phyloP scores from a whole-genome alignment of 2,113 vertebrate genomes.

The Lutjanus erythropterus region DNA sequence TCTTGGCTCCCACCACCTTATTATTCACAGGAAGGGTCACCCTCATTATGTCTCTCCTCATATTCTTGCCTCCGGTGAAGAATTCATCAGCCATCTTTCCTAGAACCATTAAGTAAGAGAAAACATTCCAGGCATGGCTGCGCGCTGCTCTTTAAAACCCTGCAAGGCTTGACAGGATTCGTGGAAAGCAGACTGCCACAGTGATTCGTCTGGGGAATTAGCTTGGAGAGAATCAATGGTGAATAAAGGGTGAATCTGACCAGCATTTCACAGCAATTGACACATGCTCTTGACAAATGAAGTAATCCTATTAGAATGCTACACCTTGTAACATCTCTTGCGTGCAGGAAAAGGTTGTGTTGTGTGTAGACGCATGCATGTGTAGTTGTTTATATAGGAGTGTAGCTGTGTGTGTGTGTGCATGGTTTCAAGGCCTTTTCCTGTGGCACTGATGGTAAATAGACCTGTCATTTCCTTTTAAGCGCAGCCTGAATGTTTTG shows the following conservation, averaged over 20 bases:
- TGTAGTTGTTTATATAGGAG: conserved; percentile 1
- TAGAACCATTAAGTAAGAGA: conserved; percentile 24
- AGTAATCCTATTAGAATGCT: conserved; percentile 42
- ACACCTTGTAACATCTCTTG: conserved; percentile 3
- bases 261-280: conserved; percentile 40
- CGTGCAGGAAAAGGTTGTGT: conserved; percentile 9
- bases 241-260: conserved; percentile 45
- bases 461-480: conserved; percentile 73
- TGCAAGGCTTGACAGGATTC: conserved; percentile 21
- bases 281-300: conserved; percentile 43
- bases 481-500: conserved; percentile 57
- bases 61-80: background rate
- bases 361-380: background rate
- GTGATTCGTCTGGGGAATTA: conserved; percentile 41
- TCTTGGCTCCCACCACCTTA: background rate
- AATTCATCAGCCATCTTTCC: conserved; percentile 17
- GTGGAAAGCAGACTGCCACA: conserved; percentile 16
- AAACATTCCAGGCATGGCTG: conserved; percentile 17
- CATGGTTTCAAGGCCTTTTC: background rate
- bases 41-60: conserved; percentile 19
- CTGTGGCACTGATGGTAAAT: conserved; percentile 60
- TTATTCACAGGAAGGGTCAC: conserved; percentile 1
- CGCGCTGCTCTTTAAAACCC: conserved; percentile 24
- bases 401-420: background rate
- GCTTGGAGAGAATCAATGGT: conserved; percentile 46